Base-by-base conservation (phyloP, 2,888 invertebrate species). In the Ametastegia equiseti region DNA sequence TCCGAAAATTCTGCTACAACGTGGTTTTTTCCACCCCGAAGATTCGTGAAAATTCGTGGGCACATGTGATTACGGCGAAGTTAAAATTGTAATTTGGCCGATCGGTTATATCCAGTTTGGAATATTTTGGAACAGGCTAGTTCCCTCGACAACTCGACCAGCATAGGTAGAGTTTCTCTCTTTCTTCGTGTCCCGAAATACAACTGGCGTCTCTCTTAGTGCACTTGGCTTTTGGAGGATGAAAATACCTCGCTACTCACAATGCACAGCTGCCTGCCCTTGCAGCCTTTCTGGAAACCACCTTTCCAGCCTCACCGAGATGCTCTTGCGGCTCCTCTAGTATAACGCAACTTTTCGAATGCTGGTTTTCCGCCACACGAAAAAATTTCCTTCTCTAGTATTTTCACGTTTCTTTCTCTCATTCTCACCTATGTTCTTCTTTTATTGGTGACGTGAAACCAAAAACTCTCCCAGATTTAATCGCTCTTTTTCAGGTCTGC, bases 191-290 rank as follows among this genome's bases (percentile, higher is more conserved):
- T 47, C 71, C 71, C 47, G 47, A 71, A 71, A 71, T 71, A 71
- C n/a, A 47, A 45, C 71, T 71, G 11, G 45, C 71, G 15, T 71
- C 71, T 71, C 71, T 45, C 69, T 42, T 67, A 45, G 71, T 71
- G 71, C 71, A 71, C 71, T 71, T 71, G 71, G 71, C 4, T 71
- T 71, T 27, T 71, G 30, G 15, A 47, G n/a, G 71, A 71, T 71
- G 71, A 71, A 71, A 71, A 71, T 71, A 71, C 71, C 47, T 47
- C 71, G 47, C 71, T 42, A 71, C 71, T 47, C 30, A 71, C 71
- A 71, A 71, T 71, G 71, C 71, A 71, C 71, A 71, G 71, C 71
- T 71, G 71, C 71, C 71, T 71, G 71, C 71, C 71, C 71, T 71
- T 71, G 71, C 47, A 5, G 71, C 47, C 47, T 71, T 71, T 71